Evolutionary conservation across 2,113 vertebrate genomes (phyloP), one percentile per base, ranked within the genome.

Genomic region (Semnornis frantzii): DNA sequence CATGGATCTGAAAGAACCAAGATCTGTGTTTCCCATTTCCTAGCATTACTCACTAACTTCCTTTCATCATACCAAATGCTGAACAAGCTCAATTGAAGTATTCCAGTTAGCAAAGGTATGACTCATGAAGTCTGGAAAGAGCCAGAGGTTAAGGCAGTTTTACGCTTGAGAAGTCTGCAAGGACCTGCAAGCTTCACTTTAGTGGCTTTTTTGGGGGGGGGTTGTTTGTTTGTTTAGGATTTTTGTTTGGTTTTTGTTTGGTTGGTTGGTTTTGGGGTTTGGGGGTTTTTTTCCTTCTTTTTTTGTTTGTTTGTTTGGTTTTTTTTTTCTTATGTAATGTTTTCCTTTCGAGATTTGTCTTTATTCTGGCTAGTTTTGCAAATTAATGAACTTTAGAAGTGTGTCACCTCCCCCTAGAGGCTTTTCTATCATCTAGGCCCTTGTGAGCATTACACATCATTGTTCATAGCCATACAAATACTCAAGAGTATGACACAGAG

Each of bases 21-120:
- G 44, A 31, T 18, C 84, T 59, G 20, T 34, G 46, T 52, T 87
- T 87, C 85, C 62, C 17, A 94, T 69, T 82, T 75, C 80, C 80
- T 82, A 18, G 71, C 79, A 59, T 37, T 91, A 37, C 37, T 37
- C 7, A 19, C 81, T 72, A 87, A 91, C 68, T 94, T 93, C 93
- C 81, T 96, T 95, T 71, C 90, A 74, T 80, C 1, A 0, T 73
- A 94, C 85, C 85, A 73, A 94, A 68, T 84, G 90, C 95, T 97
- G 95, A 97, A 70, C 70, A 92, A 92, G 92, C 95, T 80, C 42
- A 64, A 34, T 85, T 82, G 65, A 54, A 92, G 59, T 44, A 68
- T 97, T 97, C 95, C 95, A 92, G 94, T 94, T 95, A 97, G 77
- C 31, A 90, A 96, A 97, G 95, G 95, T 96, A 70, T 98, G 98